Evolutionary conservation across 1,140 invertebrate genomes (phyloP), one percentile per base, ranked within the genome.

Genomic region (Octopus sinensis): DNA sequence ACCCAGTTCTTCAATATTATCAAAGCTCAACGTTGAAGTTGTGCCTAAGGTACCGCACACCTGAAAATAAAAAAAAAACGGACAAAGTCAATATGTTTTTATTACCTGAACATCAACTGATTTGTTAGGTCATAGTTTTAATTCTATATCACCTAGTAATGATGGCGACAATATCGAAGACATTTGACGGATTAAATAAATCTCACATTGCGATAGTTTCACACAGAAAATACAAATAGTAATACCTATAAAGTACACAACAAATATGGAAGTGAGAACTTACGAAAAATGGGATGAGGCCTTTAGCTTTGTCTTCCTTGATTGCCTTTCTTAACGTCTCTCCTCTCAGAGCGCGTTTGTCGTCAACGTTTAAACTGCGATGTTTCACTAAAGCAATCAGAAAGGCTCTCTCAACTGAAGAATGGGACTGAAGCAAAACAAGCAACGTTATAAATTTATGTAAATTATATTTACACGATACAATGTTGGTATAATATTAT

Each of bases 231-330:
- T 43, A 43, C 30, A 43, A 43, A 43, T 43, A 43, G 30, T 43
- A 43, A 43, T 2, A 43, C 30, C 30, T 43, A 43, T 43, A 43
- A 43, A 43, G 0, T 43, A 43, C 30, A 43, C 30, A 2, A 43
- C 30, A 43, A 43, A 43, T 43, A 43, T 43, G 30, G 30, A 17
- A 54, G 53, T 53, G 81, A 73, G 6, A 94, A 86, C 95, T 95
- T 92, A 99, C 97, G 93, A 95, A 98, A 91, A 98, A 98, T 53
- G 97, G 97, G 79, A 98, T 94, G 12, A 98, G 92, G 53, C 97
- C 97, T 79, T 95, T 94, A 82, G 95, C 94, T 86, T 94, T 93
- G 90, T 99, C 97, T 76, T 92, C 93, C 73, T 93, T 91, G 62
- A 98, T 94, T 12, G 96, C 95, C 88, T 95, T 93, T 53, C 93